Evolutionary conservation across 1,140 invertebrate species (phyloP).

Genomic region (Phymastichus coffea): DNA sequence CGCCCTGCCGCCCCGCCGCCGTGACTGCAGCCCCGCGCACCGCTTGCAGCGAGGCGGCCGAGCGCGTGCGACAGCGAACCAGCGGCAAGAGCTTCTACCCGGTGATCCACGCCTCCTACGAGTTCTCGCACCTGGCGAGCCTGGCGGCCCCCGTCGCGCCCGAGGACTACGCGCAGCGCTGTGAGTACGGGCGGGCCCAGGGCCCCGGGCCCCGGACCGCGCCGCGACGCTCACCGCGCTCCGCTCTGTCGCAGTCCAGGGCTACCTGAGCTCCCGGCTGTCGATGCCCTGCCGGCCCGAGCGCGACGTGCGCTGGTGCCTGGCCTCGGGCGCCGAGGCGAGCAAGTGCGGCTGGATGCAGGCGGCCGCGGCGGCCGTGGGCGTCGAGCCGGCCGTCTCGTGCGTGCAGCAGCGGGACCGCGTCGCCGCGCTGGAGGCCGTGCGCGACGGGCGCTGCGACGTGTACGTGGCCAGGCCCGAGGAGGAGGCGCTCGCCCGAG

Average conservation of each 20-base stretch:
- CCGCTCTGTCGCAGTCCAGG: slow-evolving; percentile 55
- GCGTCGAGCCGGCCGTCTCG: slow-evolving; percentile 70
- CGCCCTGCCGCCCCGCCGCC: slow-evolving; percentile 55
- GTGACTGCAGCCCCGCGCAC: slow-evolving; percentile 1
- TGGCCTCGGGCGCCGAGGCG: slow-evolving; percentile 63
- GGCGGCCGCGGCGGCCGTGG: slow-evolving; percentile 68
- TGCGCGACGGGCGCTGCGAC: slow-evolving; percentile 64
- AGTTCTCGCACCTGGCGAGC: slow-evolving; percentile 15
- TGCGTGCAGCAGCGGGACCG: slow-evolving; percentile 61
- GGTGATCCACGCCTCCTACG: slow-evolving; percentile 17
- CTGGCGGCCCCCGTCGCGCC: neutral
- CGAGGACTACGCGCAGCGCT: slow-evolving; percentile 32
- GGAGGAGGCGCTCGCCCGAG: slow-evolving; percentile 59
- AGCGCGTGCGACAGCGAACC: slow-evolving; percentile 48
- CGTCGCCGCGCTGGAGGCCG: slow-evolving; percentile 66
- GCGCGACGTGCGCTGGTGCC: slow-evolving; percentile 55
- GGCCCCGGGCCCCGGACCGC: slow-evolving; percentile 36
- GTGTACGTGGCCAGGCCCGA: slow-evolving; percentile 64
- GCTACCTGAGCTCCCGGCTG: slow-evolving; percentile 65
- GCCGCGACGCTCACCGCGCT: too few relatives aligned
- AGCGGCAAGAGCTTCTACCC: slow-evolving; percentile 6
- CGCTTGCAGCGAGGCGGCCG: slow-evolving; percentile 58
- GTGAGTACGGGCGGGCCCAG: slow-evolving; percentile 32
- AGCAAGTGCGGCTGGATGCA: slow-evolving; percentile 75
- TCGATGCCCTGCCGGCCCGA: slow-evolving; percentile 66